Evolutionary conservation across 2,888 invertebrate species (phyloP), one percentile per base, ranked within the genome.

Genomic region (Synanthedon andrenaeformis): DNA sequence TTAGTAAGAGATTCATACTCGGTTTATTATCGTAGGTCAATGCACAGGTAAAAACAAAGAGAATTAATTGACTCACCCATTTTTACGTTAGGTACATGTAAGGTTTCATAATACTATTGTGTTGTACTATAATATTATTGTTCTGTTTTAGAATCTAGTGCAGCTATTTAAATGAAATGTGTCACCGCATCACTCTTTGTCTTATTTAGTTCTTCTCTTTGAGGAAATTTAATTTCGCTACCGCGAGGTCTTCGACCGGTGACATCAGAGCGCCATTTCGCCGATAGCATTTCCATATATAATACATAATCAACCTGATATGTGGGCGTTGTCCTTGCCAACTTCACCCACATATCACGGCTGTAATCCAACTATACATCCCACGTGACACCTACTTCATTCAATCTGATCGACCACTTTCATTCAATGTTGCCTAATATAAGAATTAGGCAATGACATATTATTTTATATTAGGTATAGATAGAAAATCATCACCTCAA

Each of bases 361-460:
- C 62, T 67, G 61, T 63, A 60, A 67, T 58, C 65, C 56, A 53
- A 65, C 54, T 70, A 17, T 19, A 57, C 45, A 57, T 75, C 84
- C 84, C 83, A 84, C 84, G 82, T 82, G 62, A 62, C 79, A 66
- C 84, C 84, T 74, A 83, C 82, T 54, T 52, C 63, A 62, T 61
- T n/a, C n/a, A n/a, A 59, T 62, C 55, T 59, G 35, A 35, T 66
- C 59, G 64, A 74, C 69, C 80, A 80, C 82, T 81, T 83, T 82
- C 81, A 71, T 77, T 76, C 71, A 67, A 10, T 35, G 67, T 82
- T 81, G 78, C 79, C 75, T 75, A 77, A 81, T 69, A 67, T n/a
- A n/a, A n/a, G n/a, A n/a, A n/a, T n/a, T n/a, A n/a, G n/a, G 10
- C 65, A 63, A 59, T 54, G 60, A 58, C n/a, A n/a, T n/a, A n/a